A percentile compares a stretch with the other conserved stretches of the same genome.
These are phyloP conservation scores for Brienomyrus brachyistius DNA, from an alignment of 2,113 vertebrate species.

Conservation along the genomic window DNA sequence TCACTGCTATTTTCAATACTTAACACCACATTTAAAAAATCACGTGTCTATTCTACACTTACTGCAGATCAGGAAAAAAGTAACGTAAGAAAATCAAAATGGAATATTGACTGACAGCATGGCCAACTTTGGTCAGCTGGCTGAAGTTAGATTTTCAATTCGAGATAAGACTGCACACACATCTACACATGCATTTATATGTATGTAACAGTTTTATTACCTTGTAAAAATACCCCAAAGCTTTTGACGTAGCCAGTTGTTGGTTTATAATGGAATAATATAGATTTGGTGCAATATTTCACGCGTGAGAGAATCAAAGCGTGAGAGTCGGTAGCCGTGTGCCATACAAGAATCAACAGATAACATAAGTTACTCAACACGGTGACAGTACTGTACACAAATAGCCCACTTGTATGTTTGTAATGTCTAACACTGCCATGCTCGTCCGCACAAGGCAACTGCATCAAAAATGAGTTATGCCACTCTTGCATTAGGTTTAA, in stretches of 20 bases:
- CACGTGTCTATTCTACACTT: not conserved
- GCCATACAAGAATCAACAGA: not conserved
- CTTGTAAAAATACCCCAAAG: too few relatives aligned
- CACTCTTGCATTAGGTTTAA: not conserved
- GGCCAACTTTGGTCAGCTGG: too few relatives aligned
- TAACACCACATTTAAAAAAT: not conserved
- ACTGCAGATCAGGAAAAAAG: not conserved
- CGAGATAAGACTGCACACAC: too few relatives aligned
- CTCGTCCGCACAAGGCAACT: not conserved
- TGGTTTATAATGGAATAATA: too few relatives aligned
- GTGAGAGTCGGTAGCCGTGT: too few relatives aligned
- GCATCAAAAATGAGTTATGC: not conserved
- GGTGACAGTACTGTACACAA: not conserved
- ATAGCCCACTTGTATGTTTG: not conserved
- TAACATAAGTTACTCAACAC: not conserved
- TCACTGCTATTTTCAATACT: not conserved
- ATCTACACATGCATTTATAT: too few relatives aligned
- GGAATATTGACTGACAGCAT: not conserved
- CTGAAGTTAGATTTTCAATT: too few relatives aligned
- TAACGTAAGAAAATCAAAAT: not conserved
- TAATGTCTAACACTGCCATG: not conserved
- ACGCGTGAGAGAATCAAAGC: too few relatives aligned
- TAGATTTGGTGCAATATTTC: too few relatives aligned
- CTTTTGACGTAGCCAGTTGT: too few relatives aligned
- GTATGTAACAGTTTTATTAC: too few relatives aligned